Conservation (phyloP, 1,140 invertebrate species). For the Penaeus vannamei region DNA sequence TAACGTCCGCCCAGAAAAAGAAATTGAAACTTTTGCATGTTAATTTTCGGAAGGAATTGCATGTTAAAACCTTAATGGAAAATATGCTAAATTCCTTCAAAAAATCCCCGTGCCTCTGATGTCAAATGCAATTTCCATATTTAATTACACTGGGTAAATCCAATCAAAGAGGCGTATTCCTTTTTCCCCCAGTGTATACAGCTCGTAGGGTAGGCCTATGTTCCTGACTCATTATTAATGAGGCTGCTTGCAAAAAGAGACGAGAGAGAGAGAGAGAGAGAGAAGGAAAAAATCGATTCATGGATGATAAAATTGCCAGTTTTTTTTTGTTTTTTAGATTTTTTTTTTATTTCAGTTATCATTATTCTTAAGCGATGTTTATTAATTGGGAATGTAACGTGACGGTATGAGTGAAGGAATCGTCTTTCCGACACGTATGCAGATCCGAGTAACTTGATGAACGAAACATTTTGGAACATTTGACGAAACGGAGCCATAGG, state of each 20-base stretch:
- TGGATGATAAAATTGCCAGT: too few relatives aligned
- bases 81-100: constrained; percentile 51
- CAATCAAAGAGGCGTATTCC: constrained; percentile 60
- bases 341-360: too few relatives aligned
- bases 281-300: neutral
- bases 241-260: neutral
- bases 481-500: too few relatives aligned
- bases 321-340: too few relatives aligned
- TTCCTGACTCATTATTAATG: constrained; percentile 26
- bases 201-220: constrained; percentile 30
- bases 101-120: constrained; percentile 49
- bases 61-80: constrained; percentile 53
- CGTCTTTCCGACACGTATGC: too few relatives aligned
- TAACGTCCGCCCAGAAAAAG: too few relatives aligned
- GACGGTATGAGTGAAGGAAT: too few relatives aligned
- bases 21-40: too few relatives aligned
- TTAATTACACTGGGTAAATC: constrained; percentile 65
- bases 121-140: constrained; percentile 62
- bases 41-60: neutral
- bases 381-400: too few relatives aligned
- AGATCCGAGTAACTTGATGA: too few relatives aligned
- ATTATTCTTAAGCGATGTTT: too few relatives aligned
- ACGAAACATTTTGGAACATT: too few relatives aligned
- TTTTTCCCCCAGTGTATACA: constrained; percentile 41
- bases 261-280: neutral